These are phyloP conservation scores for Sparidentex hasta DNA, from an alignment of 2,797 vertebrate species.

Conservation along the genomic window DNA sequence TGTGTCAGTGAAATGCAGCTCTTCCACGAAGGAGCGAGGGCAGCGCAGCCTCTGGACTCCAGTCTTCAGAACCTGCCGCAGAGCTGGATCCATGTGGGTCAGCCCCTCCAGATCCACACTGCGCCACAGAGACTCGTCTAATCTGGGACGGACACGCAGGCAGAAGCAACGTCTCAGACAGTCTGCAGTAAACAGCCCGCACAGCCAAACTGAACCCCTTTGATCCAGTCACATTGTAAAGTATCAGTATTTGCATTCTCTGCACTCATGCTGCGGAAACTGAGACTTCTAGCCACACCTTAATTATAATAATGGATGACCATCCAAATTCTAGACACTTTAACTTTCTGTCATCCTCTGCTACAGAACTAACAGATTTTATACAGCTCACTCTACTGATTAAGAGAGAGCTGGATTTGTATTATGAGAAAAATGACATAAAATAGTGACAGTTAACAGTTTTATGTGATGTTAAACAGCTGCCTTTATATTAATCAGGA, in stretches of 20 bases:
- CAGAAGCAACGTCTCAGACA: neutral
- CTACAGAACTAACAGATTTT: too few species aligned
- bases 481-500: too few species aligned
- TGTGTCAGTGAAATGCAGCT: constrained; percentile 79
- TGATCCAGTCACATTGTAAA: neutral
- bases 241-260: too few species aligned
- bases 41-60: constrained; percentile 91
- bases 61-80: constrained; percentile 87
- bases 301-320: too few species aligned
- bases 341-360: too few species aligned
- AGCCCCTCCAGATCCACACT: constrained; percentile 91
- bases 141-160: constrained; percentile 77
- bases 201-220: neutral
- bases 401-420: too few species aligned
- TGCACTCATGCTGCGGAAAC: neutral
- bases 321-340: too few species aligned
- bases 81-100: constrained; percentile 84
- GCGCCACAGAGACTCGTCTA: constrained; percentile 94
- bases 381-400: too few species aligned
- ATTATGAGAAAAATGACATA: too few species aligned
- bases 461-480: too few species aligned
- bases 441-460: too few species aligned
- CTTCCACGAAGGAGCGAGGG: constrained; percentile 88
- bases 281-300: neutral
- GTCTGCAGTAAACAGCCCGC: neutral